Percentiles rank a stretch among this genome's conserved stretches.
Evolutionary conservation across 2,113 vertebrate genomes (phyloP).

Genomic region (Aplodontia rufa): DNA sequence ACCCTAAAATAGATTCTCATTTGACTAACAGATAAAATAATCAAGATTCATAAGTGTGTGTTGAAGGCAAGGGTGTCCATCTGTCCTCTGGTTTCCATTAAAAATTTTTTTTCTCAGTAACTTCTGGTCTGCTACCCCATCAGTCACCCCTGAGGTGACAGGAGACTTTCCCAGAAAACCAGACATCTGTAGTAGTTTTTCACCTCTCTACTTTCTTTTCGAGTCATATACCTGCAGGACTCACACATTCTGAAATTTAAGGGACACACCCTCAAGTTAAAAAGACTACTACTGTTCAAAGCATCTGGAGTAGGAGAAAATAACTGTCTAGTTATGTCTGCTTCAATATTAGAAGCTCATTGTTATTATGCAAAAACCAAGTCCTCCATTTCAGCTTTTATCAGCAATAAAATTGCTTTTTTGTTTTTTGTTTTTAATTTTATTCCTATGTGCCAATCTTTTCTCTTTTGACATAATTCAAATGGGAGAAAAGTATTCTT

Average conservation of each 20-base stretch:
- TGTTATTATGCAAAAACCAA: not conserved
- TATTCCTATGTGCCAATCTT: not conserved
- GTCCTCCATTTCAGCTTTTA: not conserved
- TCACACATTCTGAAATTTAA: not conserved
- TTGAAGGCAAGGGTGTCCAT: not conserved
- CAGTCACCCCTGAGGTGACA: not conserved
- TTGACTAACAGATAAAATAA: slow-evolving; percentile 49
- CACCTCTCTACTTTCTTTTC: not conserved
- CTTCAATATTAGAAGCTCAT: not conserved
- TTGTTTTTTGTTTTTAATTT: too few relatives aligned
- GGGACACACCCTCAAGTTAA: not conserved
- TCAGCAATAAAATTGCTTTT: slow-evolving; percentile 22
- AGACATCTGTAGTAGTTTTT: not conserved
- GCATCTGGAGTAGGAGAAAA: not conserved
- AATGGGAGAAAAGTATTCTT: not conserved
- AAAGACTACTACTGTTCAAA: not conserved
- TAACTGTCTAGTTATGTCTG: not conserved
- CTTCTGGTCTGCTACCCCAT: not conserved
- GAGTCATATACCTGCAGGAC: not conserved
- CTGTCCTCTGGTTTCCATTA: not conserved
- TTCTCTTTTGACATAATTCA: slow-evolving; percentile 1
- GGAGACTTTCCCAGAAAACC: not conserved
- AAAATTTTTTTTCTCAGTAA: slow-evolving; percentile 12
- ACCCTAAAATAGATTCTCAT: not conserved
- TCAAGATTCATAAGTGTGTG: not conserved